A percentile compares a stretch with the other conserved stretches of the same genome.
These are phyloP conservation scores for Himalopsyche japonica DNA, from an alignment of 2,888 invertebrate genomes.

Conservation along the genomic window DNA sequence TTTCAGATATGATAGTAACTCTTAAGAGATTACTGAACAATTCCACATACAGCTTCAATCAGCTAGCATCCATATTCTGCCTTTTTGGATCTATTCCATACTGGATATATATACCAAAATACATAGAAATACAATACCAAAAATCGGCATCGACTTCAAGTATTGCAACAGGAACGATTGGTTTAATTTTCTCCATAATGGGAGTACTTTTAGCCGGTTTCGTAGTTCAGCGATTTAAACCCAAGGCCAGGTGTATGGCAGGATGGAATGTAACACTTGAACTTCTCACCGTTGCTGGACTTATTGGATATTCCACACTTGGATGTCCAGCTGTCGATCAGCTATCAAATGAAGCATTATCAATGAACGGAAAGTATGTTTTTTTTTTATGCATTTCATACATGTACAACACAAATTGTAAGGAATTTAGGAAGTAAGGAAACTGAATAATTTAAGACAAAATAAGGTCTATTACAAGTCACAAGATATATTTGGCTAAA, in stretches of 20 bases:
- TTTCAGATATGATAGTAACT: slow-evolving; percentile 65
- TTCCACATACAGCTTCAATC: slow-evolving; percentile 71
- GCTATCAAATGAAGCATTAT: slow-evolving; percentile 44
- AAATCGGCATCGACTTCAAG: slow-evolving; percentile 76
- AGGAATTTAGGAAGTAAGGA: too few species aligned
- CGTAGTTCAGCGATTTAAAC: slow-evolving; percentile 68
- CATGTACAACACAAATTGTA: too few species aligned
- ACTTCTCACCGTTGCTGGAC: slow-evolving; percentile 64
- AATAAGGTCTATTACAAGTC: too few species aligned
- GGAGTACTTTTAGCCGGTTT: slow-evolving; percentile 69
- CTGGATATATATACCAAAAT: slow-evolving; percentile 82
- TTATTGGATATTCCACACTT: slow-evolving; percentile 67
- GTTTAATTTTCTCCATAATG: slow-evolving; percentile 69
- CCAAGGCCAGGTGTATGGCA: slow-evolving; percentile 67
- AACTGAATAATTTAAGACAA: too few species aligned
- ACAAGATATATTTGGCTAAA: too few species aligned
- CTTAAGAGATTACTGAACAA: slow-evolving; percentile 67
- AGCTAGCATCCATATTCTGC: slow-evolving; percentile 73
- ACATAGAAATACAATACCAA: slow-evolving; percentile 79
- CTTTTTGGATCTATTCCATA: slow-evolving; percentile 73
- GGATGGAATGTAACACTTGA: slow-evolving; percentile 72
- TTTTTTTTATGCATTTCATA: too few species aligned
- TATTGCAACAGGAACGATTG: slow-evolving; percentile 72
- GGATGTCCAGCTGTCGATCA: slow-evolving; percentile 53
- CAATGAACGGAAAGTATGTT: slow-evolving; percentile 49